Evolutionary conservation across 2,113 vertebrate genomes (phyloP).

Genomic region (Phyllopteryx taeniolatus): DNA sequence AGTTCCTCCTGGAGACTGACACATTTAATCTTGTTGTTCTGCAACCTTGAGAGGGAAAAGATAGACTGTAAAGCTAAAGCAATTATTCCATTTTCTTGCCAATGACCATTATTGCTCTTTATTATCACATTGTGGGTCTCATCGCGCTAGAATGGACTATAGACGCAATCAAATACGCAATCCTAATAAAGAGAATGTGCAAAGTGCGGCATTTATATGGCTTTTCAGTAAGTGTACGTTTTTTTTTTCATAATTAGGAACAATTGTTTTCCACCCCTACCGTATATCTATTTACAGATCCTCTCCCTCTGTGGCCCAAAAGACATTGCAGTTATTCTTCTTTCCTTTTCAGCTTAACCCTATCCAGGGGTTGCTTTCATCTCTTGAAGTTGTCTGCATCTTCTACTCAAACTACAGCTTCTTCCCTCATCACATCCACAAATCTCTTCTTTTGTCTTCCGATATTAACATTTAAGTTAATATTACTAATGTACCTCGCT

Average conservation of each 20-base stretch:
- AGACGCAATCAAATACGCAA: background rate
- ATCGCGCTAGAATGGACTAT: conserved; percentile 24
- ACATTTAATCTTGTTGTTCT: conserved; percentile 73
- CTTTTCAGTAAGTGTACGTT: background rate
- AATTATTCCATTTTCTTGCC: conserved; percentile 24
- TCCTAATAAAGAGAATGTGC: background rate
- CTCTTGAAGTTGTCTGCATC: background rate
- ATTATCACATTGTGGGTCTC: conserved; percentile 39
- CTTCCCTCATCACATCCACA: background rate
- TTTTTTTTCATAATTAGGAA: background rate
- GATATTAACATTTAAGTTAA: background rate
- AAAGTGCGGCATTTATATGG: background rate
- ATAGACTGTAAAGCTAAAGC: conserved; percentile 43
- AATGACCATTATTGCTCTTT: conserved; percentile 66
- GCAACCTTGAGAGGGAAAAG: conserved; percentile 64
- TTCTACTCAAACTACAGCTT: background rate
- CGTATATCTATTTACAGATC: background rate
- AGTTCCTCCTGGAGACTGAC: conserved; percentile 63
- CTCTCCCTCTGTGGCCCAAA: background rate
- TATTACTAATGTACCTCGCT: conserved; percentile 4
- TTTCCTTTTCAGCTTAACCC: background rate
- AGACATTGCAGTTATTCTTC: background rate
- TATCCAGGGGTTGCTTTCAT: background rate
- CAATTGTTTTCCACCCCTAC: background rate
- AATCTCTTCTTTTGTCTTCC: background rate